Evolutionary conservation across 2,888 invertebrate genomes (phyloP), one percentile per base, ranked within the genome.

Genomic region (Copidosoma aretas): DNA sequence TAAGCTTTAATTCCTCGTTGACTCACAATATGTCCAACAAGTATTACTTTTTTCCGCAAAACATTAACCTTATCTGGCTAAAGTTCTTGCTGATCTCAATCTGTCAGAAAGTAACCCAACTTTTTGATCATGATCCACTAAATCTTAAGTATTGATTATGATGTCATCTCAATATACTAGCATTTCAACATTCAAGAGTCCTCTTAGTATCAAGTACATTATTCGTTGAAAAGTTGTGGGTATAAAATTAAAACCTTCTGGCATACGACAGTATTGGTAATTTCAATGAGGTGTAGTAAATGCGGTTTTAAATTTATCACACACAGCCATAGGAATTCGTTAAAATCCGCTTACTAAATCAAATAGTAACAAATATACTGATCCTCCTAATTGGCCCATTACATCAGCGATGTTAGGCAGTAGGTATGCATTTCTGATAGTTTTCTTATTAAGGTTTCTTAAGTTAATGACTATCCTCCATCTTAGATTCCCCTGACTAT

Each of bases 31-130:
- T 69, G 65, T 1, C 65, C 69, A 5, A 65, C n/a, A 60, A 60
- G 60, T 15, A 15, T 32, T 2, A 60, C 56, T 60, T 69, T 51
- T 15, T 61, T 60, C 8, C 61, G 54, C 5, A 69, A 17, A n/a
- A 69, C 65, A 1, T 65, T 10, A 5, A 60, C 41, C 39, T 69
- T 65, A 12, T 65, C 65, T 10, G 65, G 65, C 21, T 69, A 60
- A 1, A 69, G 17, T 0, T 25, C 39, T 32, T 5, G 69, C 65
- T 1, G n/a, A 19, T 41, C 39, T 49, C 10, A 69, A 43, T 15
- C 69, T 32, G 21, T 43, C 56, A 15, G 65, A 22, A 15, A 69
- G 24, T 39, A 24, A 52, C 10, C 51, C 15, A 1, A 60, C 32
- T 22, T 41, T 59, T 14, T 54, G 15, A 0, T 46, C n/a, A 43